Percentiles rank a stretch among this genome's conserved stretches.
Evolutionary conservation across 2,797 vertebrate species (phyloP).

Genomic region (Poecile montanus): DNA sequence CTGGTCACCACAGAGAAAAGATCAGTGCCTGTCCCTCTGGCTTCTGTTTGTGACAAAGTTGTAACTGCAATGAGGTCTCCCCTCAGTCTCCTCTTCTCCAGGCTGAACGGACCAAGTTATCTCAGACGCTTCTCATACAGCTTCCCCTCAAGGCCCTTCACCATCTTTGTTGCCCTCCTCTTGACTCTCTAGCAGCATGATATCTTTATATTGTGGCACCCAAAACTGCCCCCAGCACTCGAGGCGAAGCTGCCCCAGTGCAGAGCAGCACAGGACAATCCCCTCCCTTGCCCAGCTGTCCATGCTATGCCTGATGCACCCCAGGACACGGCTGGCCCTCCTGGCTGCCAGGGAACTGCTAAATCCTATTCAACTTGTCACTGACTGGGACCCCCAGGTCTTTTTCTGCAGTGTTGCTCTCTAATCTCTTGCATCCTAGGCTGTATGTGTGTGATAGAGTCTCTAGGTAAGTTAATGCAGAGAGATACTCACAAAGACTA

Average conservation of each 20-base stretch:
- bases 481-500: not conserved
- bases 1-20: not conserved
- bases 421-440: not conserved
- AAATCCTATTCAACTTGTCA: not conserved
- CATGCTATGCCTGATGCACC: not conserved
- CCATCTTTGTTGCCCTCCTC: not conserved
- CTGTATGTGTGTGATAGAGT: not conserved
- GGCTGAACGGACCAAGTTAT: not conserved
- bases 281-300: fast-evolving
- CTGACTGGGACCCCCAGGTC: fast-evolving
- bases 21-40: not conserved
- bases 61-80: not conserved
- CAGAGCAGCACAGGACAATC: fast-evolving
- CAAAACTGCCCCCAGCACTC: fast-evolving
- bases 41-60: not conserved
- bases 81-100: not conserved
- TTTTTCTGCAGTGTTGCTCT: not conserved
- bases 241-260: fast-evolving
- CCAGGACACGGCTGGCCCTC: not conserved
- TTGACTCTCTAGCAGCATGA: not conserved
- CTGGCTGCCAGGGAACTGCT: not conserved
- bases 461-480: not conserved
- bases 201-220: not conserved
- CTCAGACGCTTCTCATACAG: fast-evolving
- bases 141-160: not conserved